phyloP scores from a whole-genome alignment of 2,888 invertebrate species.

The Aphidoletes aphidimyza region DNA sequence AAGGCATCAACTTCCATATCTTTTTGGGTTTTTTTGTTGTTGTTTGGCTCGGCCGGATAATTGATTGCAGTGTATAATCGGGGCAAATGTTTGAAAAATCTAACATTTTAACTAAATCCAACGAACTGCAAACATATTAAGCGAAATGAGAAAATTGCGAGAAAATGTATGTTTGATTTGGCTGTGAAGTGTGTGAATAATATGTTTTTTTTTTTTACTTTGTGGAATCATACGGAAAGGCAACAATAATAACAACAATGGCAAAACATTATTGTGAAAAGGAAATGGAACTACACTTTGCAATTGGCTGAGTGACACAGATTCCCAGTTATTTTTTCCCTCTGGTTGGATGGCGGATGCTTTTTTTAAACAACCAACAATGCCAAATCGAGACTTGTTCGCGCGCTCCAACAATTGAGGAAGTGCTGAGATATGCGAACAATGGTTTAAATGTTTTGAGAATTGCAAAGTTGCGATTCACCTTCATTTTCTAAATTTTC shows the following conservation, averaged over 20 bases:
- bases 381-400: no score
- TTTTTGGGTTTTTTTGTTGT: no score
- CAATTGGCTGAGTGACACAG: constrained; percentile 24
- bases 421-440: background rate
- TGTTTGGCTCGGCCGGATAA: constrained; percentile 4
- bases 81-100: background rate
- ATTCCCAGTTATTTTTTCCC: background rate
- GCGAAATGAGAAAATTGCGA: no score
- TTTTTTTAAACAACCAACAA: background rate
- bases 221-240: background rate
- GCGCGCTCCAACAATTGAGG: no score
- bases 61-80: constrained; percentile 22
- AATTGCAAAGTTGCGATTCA: background rate
- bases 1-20: no score
- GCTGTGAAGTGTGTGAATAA: background rate
- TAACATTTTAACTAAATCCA: no score
- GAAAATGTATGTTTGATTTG: background rate
- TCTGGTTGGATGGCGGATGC: background rate
- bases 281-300: background rate
- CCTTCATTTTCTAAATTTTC: background rate
- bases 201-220: background rate
- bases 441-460: background rate
- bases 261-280: background rate
- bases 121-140: no score
- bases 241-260: background rate